Base-by-base conservation (phyloP, 1,140 invertebrate genomes). In the Pseudobourletiella spinata region DNA sequence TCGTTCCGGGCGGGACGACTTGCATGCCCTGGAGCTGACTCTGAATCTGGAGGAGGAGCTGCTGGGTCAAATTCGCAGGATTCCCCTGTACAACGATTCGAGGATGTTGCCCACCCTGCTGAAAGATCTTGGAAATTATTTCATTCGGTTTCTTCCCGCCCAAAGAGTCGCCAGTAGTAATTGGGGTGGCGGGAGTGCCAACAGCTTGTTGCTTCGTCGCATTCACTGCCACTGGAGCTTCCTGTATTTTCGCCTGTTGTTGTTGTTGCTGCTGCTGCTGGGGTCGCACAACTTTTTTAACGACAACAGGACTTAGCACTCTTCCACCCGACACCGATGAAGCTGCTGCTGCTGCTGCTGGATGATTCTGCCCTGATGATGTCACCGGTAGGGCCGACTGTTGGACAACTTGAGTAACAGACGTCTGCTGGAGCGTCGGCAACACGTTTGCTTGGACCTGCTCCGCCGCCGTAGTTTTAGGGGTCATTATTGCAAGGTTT, bases 71-170 rank as follows among this genome's bases (percentile, higher is more conserved):
- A 32, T 55, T 32, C 6, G 46, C 24, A 8, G 32, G 32, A 48
- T 48, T 48, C 16, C 46, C 46, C 22, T 48, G 6, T 20, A 48
- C 46, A 8, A 48, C 46, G 6, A 48, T 48, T 48, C 24, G 11
- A 48, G 46, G 16, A 11, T 11, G 24, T 14, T 39, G 28, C 39
- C 52, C 52, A n/a, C n/a, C n/a, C 11, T 11, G 11, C 22, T n/a
- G 16, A 20, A 20, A 48, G 18, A 48, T 48, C 46, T 48, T 48
- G 8, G 46, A 11, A 6, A 25, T 11, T 8, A n/a, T 73, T 74
- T 26, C 61, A 73, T 50, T 72, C 72, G 51, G 68, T 32, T 62
- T 62, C 54, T 51, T 51, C 22, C 24, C 48, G 22, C 18, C 44
- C n/a, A n/a, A 39, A 39, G 35, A 46, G 43, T 46, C 4, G 18